Evolutionary conservation across 2,113 vertebrate genomes (phyloP).

Genomic region (Grantiella picta): DNA sequence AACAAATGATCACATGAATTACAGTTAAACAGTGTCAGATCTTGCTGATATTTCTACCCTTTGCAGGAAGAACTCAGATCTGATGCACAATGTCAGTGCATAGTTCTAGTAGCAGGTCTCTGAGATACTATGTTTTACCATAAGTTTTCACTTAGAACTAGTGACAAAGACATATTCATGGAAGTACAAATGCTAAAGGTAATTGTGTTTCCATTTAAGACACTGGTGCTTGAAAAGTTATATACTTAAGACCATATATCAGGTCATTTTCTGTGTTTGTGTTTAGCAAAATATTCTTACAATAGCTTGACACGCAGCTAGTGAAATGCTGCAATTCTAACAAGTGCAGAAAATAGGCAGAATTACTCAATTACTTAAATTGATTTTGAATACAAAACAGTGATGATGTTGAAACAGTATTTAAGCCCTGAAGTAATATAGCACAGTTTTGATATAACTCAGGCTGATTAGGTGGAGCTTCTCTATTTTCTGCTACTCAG

Average conservation of each 20-base stretch:
- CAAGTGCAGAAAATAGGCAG: neutral
- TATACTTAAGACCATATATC: neutral
- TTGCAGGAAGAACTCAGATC: neutral
- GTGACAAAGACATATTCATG: neutral
- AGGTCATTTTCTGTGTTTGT: neutral
- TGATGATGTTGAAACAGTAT: neutral
- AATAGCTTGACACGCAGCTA: neutral
- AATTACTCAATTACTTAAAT: neutral
- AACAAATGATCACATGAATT: neutral
- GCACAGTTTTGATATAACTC: neutral
- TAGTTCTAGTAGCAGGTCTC: neutral
- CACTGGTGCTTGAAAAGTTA: neutral
- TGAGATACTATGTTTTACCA: neutral
- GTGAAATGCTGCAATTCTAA: neutral
- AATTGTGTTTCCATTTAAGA: neutral
- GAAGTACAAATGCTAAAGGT: neutral
- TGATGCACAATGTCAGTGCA: neutral
- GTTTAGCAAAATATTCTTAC: neutral
- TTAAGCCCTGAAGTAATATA: neutral
- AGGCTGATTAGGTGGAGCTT: neutral
- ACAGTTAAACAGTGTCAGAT: neutral
- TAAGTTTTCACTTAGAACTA: neutral
- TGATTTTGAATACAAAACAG: neutral
- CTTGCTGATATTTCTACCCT: neutral
- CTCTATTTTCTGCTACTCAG: neutral